A percentile compares a stretch with the other conserved stretches of the same genome.
Conservation (phyloP, 1,140 invertebrate species). For the Drosophila pectinifera region DNA sequence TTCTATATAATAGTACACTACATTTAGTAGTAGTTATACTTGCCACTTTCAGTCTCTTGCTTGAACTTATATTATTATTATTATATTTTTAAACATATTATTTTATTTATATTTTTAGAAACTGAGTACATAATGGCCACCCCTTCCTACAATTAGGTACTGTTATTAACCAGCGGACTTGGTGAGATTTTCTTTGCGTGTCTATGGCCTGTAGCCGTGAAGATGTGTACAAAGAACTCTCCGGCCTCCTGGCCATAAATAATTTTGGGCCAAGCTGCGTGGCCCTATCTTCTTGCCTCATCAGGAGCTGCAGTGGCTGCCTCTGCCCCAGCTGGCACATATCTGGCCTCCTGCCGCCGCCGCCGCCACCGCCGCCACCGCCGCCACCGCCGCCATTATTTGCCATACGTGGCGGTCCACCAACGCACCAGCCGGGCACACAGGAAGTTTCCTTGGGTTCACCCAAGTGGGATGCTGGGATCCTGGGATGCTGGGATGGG, state of each 20-base stretch:
- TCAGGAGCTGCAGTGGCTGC: constrained; percentile 7
- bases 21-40: too few species aligned
- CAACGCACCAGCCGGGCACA: constrained; percentile 30
- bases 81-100: too few species aligned
- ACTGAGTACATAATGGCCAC: too few species aligned
- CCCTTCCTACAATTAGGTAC: too few species aligned
- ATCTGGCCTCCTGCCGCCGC: constrained; percentile 24
- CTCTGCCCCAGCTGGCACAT: constrained; percentile 31
- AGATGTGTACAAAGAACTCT: not conserved
- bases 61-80: too few species aligned
- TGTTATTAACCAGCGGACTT: too few species aligned
- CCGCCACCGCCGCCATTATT: constrained; percentile 20
- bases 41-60: too few species aligned
- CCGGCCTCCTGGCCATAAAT: constrained; percentile 5
- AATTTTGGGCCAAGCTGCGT: constrained; percentile 10
- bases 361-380: too few species aligned
- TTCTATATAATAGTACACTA: too few species aligned
- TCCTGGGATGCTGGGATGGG: not conserved
- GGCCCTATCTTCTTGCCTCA: constrained; percentile 7
- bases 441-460: constrained; percentile 24
- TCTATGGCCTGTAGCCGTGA: not conserved
- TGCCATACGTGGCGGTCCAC: constrained; percentile 58
- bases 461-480: not conserved
- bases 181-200: not conserved
- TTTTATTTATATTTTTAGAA: too few species aligned